Evolutionary conservation across 2,888 invertebrate species (phyloP).

Genomic region (Callimorpha dominula): DNA sequence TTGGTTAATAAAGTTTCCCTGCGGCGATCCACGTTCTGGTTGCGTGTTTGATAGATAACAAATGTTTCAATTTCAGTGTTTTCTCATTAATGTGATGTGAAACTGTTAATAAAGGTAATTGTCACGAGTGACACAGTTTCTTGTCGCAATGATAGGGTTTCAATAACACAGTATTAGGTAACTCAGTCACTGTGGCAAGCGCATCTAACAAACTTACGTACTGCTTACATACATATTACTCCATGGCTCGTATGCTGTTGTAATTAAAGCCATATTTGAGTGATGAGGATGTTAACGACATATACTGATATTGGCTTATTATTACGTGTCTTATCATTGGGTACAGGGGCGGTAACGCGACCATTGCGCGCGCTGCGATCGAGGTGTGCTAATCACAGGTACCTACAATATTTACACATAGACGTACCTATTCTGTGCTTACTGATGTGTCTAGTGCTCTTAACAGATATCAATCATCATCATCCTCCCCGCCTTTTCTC

Average conservation of each 20-base stretch:
- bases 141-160: conserved; percentile 64
- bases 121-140: conserved; percentile 58
- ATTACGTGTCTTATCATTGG: conserved; percentile 42
- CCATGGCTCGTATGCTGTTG: conserved; percentile 16
- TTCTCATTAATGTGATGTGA: conserved; percentile 27
- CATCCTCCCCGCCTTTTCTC: too few relatives aligned
- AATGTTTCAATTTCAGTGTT: conserved; percentile 19
- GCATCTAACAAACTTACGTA: conserved; percentile 18
- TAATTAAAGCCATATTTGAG: conserved; percentile 25
- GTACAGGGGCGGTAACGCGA: conserved; percentile 20
- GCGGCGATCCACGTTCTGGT: not conserved
- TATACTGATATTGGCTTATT: conserved; percentile 2
- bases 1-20: not conserved
- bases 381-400: conserved; percentile 17
- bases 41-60: conserved; percentile 9
- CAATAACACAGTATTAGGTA: conserved; percentile 66
- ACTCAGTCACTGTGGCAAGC: conserved; percentile 69
- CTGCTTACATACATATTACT: not conserved
- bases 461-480: not conserved
- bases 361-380: conserved; percentile 35
- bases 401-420: not conserved
- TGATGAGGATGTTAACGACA: not conserved
- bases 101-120: conserved; percentile 36
- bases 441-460: not conserved
- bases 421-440: not conserved